These are phyloP conservation scores for Indicator maculatus DNA, from an alignment of 2,113 vertebrate species.

Conservation along the genomic window DNA sequence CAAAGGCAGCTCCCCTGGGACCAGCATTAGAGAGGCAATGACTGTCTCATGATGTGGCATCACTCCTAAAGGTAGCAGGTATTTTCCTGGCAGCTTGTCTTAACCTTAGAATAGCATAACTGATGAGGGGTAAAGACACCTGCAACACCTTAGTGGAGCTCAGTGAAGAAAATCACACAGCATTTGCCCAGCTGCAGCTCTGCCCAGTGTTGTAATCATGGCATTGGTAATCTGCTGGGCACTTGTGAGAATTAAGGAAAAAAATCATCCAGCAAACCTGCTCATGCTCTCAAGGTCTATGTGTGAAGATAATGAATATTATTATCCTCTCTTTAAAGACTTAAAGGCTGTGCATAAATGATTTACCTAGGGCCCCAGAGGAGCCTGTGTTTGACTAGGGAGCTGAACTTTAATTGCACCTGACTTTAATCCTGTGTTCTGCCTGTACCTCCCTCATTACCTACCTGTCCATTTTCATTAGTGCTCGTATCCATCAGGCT, in stretches of 20 bases:
- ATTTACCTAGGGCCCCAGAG: constrained; percentile 46
- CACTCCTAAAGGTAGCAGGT: constrained; percentile 38
- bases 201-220: not conserved
- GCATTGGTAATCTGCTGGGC: not conserved
- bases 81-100: constrained; percentile 30
- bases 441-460: constrained; percentile 55
- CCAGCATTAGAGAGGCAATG: not conserved
- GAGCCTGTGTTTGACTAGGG: constrained; percentile 42
- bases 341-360: constrained; percentile 20
- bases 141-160: not conserved
- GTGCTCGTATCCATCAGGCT: constrained; percentile 24
- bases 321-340: constrained; percentile 52
- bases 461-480: constrained; percentile 62
- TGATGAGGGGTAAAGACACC: not conserved
- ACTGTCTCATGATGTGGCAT: constrained; percentile 49
- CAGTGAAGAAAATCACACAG: not conserved
- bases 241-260: constrained; percentile 20
- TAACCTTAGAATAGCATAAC: not conserved
- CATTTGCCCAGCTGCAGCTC: not conserved
- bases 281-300: not conserved
- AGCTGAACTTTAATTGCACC: constrained; percentile 64
- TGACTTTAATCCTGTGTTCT: constrained; percentile 51
- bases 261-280: not conserved
- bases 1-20: constrained; percentile 50
- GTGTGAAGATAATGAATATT: constrained; percentile 43